Percentiles rank a stretch among this genome's conserved stretches.
These are phyloP conservation scores for Microtus ochrogaster DNA, from an alignment of 2,113 vertebrate genomes.

Conservation along the genomic window DNA sequence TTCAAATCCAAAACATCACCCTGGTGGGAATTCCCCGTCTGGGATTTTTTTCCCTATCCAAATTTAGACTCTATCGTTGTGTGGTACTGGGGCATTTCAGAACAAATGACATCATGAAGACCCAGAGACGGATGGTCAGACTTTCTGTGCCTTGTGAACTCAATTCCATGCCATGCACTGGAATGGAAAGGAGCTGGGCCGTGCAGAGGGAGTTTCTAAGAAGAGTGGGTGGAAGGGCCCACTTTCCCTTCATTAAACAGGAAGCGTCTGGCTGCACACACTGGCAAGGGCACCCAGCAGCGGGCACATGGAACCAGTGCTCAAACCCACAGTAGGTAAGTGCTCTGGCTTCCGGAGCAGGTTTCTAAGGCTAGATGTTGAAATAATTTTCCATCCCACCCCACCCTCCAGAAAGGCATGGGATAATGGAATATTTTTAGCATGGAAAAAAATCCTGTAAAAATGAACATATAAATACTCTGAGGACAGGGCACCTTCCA, in stretches of 20 bases:
- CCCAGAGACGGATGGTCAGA: conserved; percentile 61
- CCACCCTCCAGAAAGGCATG: conserved; percentile 39
- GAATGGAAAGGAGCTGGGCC: conserved; percentile 27
- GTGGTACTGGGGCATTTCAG: conserved; percentile 36
- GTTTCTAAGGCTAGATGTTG: conserved; percentile 27
- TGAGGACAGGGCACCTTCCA: conserved; percentile 33
- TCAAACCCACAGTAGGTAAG: not conserved
- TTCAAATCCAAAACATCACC: not conserved
- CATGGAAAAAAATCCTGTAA: conserved; percentile 65
- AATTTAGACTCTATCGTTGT: conserved; percentile 55
- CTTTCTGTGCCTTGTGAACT: conserved; percentile 32
- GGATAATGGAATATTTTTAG: conserved; percentile 74
- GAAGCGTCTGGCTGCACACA: conserved; percentile 55
- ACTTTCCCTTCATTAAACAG: conserved; percentile 59
- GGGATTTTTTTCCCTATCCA: not conserved
- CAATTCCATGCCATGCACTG: conserved; percentile 42
- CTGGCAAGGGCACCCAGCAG: conserved; percentile 35
- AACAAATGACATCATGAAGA: conserved; percentile 62
- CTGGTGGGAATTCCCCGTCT: conserved; percentile 49
- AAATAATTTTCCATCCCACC: conserved; percentile 53
- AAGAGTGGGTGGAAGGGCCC: conserved; percentile 21
- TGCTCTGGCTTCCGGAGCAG: not conserved
- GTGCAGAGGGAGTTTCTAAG: not conserved
- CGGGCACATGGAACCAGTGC: not conserved
- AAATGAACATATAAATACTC: conserved; percentile 68